These are phyloP conservation scores for Onychostruthus taczanowskii DNA, from an alignment of 2,113 vertebrate genomes.

Conservation along the genomic window DNA sequence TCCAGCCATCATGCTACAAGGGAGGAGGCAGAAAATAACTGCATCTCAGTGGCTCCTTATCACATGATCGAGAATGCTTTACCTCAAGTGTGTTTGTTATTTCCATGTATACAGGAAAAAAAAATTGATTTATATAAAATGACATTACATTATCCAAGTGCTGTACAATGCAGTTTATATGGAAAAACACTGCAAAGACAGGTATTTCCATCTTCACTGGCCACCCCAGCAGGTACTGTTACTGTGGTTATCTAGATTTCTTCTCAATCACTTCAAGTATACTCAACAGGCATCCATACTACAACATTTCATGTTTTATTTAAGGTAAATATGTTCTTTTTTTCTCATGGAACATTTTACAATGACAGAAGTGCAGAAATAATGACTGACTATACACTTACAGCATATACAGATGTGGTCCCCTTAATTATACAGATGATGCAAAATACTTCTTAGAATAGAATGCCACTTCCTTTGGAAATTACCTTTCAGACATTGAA, in stretches of 20 bases:
- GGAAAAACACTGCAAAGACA: background rate
- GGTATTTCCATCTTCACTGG: background rate
- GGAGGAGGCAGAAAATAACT: background rate
- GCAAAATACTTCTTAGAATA: background rate
- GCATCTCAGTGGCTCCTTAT: background rate
- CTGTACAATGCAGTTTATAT: background rate
- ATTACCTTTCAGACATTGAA: background rate
- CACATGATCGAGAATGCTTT: background rate
- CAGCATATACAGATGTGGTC: background rate
- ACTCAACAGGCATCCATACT: background rate
- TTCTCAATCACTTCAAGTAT: background rate
- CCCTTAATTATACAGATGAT: background rate
- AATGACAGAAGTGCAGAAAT: background rate
- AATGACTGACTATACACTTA: background rate
- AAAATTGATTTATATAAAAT: background rate
- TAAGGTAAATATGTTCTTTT: background rate
- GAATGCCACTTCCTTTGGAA: background rate
- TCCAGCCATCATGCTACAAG: background rate
- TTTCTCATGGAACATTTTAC: background rate
- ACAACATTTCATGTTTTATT: conserved; percentile 4
- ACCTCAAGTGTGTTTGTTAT: background rate
- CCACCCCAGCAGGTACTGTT: background rate
- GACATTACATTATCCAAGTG: background rate
- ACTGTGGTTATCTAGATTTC: background rate
- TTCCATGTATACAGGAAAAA: background rate